Conservation (phyloP, 1,140 invertebrate genomes). For the Ectropis grisescens region DNA sequence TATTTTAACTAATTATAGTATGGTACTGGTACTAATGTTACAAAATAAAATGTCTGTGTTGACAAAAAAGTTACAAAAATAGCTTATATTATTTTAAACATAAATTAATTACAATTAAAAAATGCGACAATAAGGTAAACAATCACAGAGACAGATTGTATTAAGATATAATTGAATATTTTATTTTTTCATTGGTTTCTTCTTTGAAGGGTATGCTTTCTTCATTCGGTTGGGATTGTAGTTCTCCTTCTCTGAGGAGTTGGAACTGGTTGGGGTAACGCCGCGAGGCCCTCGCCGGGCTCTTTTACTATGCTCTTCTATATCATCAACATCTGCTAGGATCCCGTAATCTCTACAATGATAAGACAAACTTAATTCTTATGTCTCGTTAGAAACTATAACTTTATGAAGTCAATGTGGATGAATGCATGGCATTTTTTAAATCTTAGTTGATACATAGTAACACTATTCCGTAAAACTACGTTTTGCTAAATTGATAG, state of each 20-base stretch:
- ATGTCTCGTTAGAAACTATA: not conserved
- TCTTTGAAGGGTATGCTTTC: conserved; percentile 24
- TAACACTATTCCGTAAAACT: too few relatives aligned
- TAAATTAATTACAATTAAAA: too few relatives aligned
- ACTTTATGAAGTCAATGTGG: not conserved
- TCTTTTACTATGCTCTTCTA: conserved; percentile 16
- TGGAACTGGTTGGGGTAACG: conserved; percentile 34
- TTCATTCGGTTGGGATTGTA: conserved; percentile 47
- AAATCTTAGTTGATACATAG: too few relatives aligned
- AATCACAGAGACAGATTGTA: too few relatives aligned
- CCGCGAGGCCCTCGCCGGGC: conserved; percentile 18
- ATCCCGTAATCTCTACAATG: conserved; percentile 32
- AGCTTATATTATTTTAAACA: too few relatives aligned
- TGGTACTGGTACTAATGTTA: too few relatives aligned
- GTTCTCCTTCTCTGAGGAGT: conserved; percentile 62
- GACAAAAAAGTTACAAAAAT: too few relatives aligned
- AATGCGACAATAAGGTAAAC: too few relatives aligned
- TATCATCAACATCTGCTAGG: conserved; percentile 20
- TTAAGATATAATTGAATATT: too few relatives aligned
- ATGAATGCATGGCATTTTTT: not conserved
- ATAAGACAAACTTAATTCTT: not conserved
- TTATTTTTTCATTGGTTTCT: conserved; percentile 13
- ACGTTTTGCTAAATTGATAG: too few relatives aligned
- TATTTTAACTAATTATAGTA: too few relatives aligned
- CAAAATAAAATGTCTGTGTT: too few relatives aligned